These are phyloP conservation scores for Drosophila subobscura DNA, from an alignment of 1,140 invertebrate species.

Conservation along the genomic window DNA sequence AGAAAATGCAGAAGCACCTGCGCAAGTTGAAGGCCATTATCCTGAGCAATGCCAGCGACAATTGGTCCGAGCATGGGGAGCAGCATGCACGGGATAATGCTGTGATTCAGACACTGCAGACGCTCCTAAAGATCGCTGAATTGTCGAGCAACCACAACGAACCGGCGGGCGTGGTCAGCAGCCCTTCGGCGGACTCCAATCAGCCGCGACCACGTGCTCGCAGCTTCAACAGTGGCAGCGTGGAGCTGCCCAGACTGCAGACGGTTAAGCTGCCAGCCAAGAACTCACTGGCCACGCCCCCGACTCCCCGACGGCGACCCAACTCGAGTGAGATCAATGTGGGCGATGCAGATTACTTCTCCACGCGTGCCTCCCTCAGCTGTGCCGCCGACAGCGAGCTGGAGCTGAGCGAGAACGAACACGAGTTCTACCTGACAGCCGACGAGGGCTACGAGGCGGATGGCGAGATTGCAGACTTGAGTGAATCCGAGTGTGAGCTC, in stretches of 20 bases:
- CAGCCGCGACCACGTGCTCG: conserved; percentile 56
- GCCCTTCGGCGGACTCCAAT: conserved; percentile 32
- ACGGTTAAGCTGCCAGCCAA: conserved; percentile 64
- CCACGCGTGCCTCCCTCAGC: conserved; percentile 68
- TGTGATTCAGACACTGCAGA: conserved; percentile 76
- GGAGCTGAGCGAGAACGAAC: conserved; percentile 76
- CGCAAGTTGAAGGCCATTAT: conserved; percentile 73
- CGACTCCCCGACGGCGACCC: conserved; percentile 45
- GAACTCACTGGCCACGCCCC: conserved; percentile 63
- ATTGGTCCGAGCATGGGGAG: conserved; percentile 69
- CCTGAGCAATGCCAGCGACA: conserved; percentile 56
- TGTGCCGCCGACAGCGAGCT: conserved; percentile 78
- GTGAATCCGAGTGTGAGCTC: conserved; percentile 66
- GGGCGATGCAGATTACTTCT: conserved; percentile 74
- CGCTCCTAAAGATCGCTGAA: conserved; percentile 78
- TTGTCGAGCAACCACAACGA: conserved; percentile 67
- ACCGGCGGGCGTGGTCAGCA: conserved; percentile 52
- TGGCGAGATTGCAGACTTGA: conserved; percentile 73
- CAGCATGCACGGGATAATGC: conserved; percentile 75
- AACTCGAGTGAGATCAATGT: conserved; percentile 58
- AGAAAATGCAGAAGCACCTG: conserved; percentile 82
- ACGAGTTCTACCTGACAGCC: conserved; percentile 74
- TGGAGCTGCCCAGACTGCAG: conserved; percentile 63
- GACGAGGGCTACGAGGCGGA: conserved; percentile 83
- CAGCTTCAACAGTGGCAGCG: conserved; percentile 67